Percentiles rank a stretch among this genome's conserved stretches.
phyloP scores from a whole-genome alignment of 2,113 vertebrate species.

The western clawed frog (Xenopus tropicalis) region UCB_Xtro_10.0 CM004443.2:146082001-146082500 shows the following conservation, averaged over 20 bases:
- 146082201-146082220: background rate
- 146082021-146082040: background rate
- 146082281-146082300: conserved; percentile 30
- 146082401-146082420: conserved; percentile 42
- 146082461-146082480: conserved; percentile 43
- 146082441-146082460: conserved; percentile 44
- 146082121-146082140: background rate
- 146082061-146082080: background rate
- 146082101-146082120: background rate
- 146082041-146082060: background rate
- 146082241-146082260: conserved; percentile 31
- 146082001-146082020: background rate
- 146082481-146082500: conserved; percentile 45
- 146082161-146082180: background rate
- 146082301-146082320: conserved; percentile 44
- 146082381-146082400: conserved; percentile 32
- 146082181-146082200: background rate
- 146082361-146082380: conserved; percentile 45
- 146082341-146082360: conserved; percentile 44
- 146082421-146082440: conserved; percentile 40
- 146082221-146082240: background rate
- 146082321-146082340: conserved; percentile 46
- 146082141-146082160: background rate
- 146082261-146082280: conserved; percentile 23
- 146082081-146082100: background rate